Base-by-base conservation (phyloP, 2,113 vertebrate genomes). In the Caretta caretta region DNA sequence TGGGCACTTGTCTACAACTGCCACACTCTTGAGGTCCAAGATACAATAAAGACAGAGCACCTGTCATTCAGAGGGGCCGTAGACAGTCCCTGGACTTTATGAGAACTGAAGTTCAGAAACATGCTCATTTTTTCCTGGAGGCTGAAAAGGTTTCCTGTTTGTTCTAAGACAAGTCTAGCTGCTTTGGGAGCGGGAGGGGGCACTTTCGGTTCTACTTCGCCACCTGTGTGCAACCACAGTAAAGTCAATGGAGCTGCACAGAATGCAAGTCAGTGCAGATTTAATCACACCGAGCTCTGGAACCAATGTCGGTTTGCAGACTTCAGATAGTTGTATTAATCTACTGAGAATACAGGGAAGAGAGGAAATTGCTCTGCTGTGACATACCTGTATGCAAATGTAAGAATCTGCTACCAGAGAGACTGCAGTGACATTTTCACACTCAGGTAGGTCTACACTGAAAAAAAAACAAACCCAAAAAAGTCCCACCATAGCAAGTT, bases 281-380 rank as follows among this genome's bases (percentile, higher is more conserved):
- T 95, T 97, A 92, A 94, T 92, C 93, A 80, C 82, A 59, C 86
- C 94, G 76, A 86, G 80, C 82, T 87, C 89, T 89, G 88, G 94
- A 92, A 88, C 82, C 82, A 56, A 51, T 94, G 51, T 94, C 95
- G 87, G 90, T 95, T 96, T 97, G 59, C 54, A 84, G 93, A 80
- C 94, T 92, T 97, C 92, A 90, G 88, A 93, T 94, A 96, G 90
- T 89, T 83, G 76, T 59, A 59, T 59, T 59, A 59, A 59, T 59
- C 57, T 59, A 59, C 57, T 29, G 27, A 59, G 57, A 62, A 31
- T 62, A 62, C 69, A 76, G 69, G 76, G 93, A 94, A 95, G 91
- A 95, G 96, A 93, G 84, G 87, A 88, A 97, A 96, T 85, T 19
- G 35, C n/a, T 91, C 90, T 87, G 59, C 84, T 93, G 86, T 94